A percentile compares a stretch with the other conserved stretches of the same genome.
phyloP scores from a whole-genome alignment of 2,888 invertebrate species.

The Protonemura montana region DNA sequence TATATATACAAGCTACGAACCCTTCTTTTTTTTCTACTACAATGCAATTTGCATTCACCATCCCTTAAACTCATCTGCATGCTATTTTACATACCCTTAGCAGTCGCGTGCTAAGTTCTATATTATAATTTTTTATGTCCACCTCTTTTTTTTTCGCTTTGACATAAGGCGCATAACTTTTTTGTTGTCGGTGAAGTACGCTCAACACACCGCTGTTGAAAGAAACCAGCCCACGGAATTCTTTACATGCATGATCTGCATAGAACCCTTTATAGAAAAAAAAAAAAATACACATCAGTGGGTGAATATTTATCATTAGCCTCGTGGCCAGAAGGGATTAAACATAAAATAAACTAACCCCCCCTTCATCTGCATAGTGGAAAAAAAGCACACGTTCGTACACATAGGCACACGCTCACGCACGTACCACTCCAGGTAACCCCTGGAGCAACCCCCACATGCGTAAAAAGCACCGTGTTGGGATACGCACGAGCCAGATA shows the following conservation, averaged over 20 bases:
- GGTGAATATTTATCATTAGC: conserved; percentile 42
- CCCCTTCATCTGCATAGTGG: conserved; percentile 34
- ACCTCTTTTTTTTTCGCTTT: conserved; percentile 8
- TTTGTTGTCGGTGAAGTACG: conserved; percentile 28
- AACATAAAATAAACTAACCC: conserved; percentile 18
- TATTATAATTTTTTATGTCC: conserved; percentile 17
- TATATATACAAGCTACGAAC: not conserved
- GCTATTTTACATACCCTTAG: conserved; percentile 39
- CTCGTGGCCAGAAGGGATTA: conserved; percentile 30
- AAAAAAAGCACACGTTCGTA: not conserved
- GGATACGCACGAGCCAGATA: not conserved
- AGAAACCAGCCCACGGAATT: not conserved
- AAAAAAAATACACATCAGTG: conserved; percentile 35
- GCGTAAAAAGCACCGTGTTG: not conserved
- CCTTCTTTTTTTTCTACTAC: conserved; percentile 1
- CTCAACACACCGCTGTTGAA: not conserved
- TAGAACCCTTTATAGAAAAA: conserved; percentile 25
- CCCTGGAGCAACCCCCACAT: conserved; percentile 8
- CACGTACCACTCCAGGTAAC: not conserved
- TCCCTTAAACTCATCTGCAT: conserved; percentile 41
- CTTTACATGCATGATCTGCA: conserved; percentile 25
- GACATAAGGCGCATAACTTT: conserved; percentile 29
- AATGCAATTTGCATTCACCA: conserved; percentile 36
- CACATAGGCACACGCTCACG: conserved; percentile 3
- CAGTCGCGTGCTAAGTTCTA: conserved; percentile 28